Percentiles rank a stretch among this genome's conserved stretches.
These are phyloP conservation scores for Hydractinia echinata DNA, from an alignment of 30 jellyfish, hydroid and myxozoan species.

Conservation along the genomic window DNA sequence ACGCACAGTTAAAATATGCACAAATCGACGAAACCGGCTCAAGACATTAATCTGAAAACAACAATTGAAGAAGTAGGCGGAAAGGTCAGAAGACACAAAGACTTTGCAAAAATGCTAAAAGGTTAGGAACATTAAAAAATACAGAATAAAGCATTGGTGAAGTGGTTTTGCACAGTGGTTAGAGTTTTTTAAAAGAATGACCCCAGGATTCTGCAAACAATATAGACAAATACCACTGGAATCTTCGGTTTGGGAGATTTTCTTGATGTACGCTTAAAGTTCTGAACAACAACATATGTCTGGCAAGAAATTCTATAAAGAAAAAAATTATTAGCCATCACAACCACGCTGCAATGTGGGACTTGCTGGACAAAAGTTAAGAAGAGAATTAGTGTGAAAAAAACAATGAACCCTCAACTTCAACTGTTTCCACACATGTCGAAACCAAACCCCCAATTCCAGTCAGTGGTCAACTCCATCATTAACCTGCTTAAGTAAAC, in stretches of 20 bases:
- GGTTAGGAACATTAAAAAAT: not conserved
- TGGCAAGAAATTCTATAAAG: constrained; percentile 57
- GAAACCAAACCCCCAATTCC: constrained; percentile 7
- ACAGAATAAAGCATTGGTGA: not conserved
- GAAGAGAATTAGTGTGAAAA: not conserved
- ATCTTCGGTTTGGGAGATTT: constrained; percentile 58
- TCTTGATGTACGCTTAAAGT: constrained; percentile 47
- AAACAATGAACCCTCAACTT: not conserved
- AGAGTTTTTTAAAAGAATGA: not conserved
- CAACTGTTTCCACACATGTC: constrained; percentile 11
- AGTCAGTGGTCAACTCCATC: not conserved
- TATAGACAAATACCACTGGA: constrained; percentile 47
- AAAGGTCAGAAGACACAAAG: too few relatives aligned
- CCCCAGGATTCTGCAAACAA: not conserved
- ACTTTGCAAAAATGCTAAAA: not conserved
- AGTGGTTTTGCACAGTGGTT: not conserved
- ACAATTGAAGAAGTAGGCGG: too few relatives aligned
- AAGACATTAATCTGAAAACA: too few relatives aligned
- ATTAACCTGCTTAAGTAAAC: not conserved
- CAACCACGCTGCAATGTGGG: not conserved
- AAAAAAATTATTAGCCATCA: not conserved
- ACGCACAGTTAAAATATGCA: too few relatives aligned
- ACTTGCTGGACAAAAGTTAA: not conserved
- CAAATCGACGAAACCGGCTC: too few relatives aligned
- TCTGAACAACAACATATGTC: constrained; percentile 76